phyloP scores from a whole-genome alignment of 1,140 invertebrate genomes.

The Plectrocnemia conspersa region DNA sequence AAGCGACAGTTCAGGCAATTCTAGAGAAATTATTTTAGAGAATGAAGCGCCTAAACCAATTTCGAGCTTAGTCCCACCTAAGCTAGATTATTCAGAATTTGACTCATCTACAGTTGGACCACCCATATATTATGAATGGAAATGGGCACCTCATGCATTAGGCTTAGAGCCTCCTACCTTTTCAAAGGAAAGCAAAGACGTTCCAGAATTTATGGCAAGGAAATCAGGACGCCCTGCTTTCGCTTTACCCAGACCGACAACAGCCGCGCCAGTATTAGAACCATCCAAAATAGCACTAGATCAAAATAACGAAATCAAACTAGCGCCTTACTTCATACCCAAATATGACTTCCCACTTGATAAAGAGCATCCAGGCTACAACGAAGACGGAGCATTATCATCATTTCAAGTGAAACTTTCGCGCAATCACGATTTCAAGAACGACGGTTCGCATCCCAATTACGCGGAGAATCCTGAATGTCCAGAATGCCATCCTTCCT shows the following conservation, averaged over 20 bases:
- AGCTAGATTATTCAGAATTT: slow-evolving; percentile 39
- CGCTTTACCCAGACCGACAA: slow-evolving; percentile 24
- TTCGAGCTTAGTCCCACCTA: slow-evolving; percentile 42
- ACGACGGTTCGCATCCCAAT: slow-evolving; percentile 39
- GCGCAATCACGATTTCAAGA: slow-evolving; percentile 39
- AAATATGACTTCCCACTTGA: slow-evolving; percentile 56
- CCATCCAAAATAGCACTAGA: slow-evolving; percentile 17
- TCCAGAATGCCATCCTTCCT: slow-evolving; percentile 57
- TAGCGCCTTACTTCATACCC: slow-evolving; percentile 48
- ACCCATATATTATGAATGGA: slow-evolving; percentile 59
- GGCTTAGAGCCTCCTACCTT: slow-evolving; percentile 50
- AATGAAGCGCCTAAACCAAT: slow-evolving; percentile 38
- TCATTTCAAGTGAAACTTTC: slow-evolving; percentile 55
- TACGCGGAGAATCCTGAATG: slow-evolving; percentile 56
- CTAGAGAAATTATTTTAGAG: slow-evolving; percentile 30
- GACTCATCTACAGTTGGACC: slow-evolving; percentile 54
- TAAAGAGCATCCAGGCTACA: slow-evolving; percentile 52
- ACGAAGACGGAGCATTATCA: slow-evolving; percentile 50
- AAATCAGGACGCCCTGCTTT: slow-evolving; percentile 38
- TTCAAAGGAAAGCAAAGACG: slow-evolving; percentile 18
- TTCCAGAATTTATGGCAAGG: slow-evolving; percentile 18
- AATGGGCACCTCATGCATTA: slow-evolving; percentile 56
- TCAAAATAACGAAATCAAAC: slow-evolving; percentile 39
- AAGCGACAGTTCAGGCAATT: slow-evolving; percentile 40
- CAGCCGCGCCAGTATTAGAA: slow-evolving; percentile 7